A percentile compares a stretch with the other conserved stretches of the same genome.
These are phyloP conservation scores for Siniperca scherzeri DNA, from an alignment of 2,797 vertebrate species.

Conservation along the genomic window DNA sequence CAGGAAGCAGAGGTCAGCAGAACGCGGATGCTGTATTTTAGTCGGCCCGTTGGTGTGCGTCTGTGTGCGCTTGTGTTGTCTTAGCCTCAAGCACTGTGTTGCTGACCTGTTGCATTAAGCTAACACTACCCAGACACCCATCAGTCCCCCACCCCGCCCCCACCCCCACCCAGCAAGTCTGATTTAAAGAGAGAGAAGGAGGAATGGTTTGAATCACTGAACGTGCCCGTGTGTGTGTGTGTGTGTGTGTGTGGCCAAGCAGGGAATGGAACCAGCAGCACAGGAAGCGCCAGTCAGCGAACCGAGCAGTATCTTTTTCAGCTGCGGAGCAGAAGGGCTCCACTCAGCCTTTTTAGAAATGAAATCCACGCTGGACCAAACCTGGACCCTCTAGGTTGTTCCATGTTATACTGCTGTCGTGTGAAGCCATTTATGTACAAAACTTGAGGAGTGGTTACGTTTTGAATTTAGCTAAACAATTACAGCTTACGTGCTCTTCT, in stretches of 20 bases:
- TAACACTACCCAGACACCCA: slow-evolving; percentile 57
- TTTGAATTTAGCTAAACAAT: not conserved
- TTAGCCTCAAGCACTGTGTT: slow-evolving; percentile 48
- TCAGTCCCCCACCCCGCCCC: not conserved
- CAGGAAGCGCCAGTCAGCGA: slow-evolving; percentile 24
- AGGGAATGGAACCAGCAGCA: slow-evolving; percentile 1
- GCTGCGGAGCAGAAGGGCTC: not conserved
- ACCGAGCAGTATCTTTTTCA: slow-evolving; percentile 10
- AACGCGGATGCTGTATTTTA: not conserved
- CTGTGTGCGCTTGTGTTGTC: not conserved
- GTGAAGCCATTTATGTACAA: not conserved
- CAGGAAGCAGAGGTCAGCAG: slow-evolving; percentile 10
- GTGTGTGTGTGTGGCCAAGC: not conserved
- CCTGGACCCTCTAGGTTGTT: not conserved
- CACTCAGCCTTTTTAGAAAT: not conserved
- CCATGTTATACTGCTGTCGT: not conserved
- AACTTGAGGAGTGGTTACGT: not conserved
- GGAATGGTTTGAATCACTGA: slow-evolving; percentile 16
- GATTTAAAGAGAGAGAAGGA: slow-evolving; percentile 13
- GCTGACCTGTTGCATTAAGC: slow-evolving; percentile 59
- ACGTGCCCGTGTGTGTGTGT: not conserved
- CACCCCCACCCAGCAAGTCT: not conserved
- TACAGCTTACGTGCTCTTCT: not conserved
- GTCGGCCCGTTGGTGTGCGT: slow-evolving; percentile 3
- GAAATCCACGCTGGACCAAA: not conserved